phyloP scores from a whole-genome alignment of 2,797 vertebrate genomes.

The Melanotaenia parkinsoni region DNA sequence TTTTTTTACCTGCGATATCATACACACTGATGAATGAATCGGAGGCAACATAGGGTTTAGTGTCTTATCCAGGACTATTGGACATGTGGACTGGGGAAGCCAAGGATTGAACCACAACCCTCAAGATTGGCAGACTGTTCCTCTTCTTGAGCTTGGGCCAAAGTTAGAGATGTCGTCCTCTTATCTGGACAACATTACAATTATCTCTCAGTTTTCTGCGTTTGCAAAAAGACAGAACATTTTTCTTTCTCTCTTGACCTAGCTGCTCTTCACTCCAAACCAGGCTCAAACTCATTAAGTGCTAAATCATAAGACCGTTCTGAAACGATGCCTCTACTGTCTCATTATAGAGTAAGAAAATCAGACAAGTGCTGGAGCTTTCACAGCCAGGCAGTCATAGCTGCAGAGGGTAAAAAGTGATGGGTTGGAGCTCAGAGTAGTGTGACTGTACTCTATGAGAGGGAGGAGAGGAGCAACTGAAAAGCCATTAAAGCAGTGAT shows the following conservation, averaged over 20 bases:
- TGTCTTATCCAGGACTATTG: no score
- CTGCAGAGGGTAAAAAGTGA: slow-evolving; percentile 59
- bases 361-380: slow-evolving; percentile 41
- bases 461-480: slow-evolving; percentile 44
- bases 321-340: slow-evolving; percentile 53
- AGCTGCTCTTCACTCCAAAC: slow-evolving; percentile 37
- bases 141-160: background rate
- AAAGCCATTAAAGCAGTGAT: slow-evolving; percentile 44
- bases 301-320: slow-evolving; percentile 54
- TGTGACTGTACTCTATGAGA: slow-evolving; percentile 50
- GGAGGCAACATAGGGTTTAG: no score
- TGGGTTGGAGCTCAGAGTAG: slow-evolving; percentile 55
- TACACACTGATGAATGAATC: no score
- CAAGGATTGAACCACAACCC: no score
- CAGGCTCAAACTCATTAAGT: slow-evolving; percentile 52
- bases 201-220: slow-evolving; percentile 26
- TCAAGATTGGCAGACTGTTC: no score
- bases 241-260: slow-evolving; percentile 18
- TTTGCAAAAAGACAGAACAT: slow-evolving; percentile 8
- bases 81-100: no score
- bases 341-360: slow-evolving; percentile 63
- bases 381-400: slow-evolving; percentile 41
- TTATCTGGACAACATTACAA: slow-evolving; percentile 16
- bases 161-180: slow-evolving; percentile 2
- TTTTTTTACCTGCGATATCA: no score